Evolutionary conservation across 2,888 invertebrate species (phyloP), one percentile per base, ranked within the genome.

Genomic region (Adela reaumurella): DNA sequence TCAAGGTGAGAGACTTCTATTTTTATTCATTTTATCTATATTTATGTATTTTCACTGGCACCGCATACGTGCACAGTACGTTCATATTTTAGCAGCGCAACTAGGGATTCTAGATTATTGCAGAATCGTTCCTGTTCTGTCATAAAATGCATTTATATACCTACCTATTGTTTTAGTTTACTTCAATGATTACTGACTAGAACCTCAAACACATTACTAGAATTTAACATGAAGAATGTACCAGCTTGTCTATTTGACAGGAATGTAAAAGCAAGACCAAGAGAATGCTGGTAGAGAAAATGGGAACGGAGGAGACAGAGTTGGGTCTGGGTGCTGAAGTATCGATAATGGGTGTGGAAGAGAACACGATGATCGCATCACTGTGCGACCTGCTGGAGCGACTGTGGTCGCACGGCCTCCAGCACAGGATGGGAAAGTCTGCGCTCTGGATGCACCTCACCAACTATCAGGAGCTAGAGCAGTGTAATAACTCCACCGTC

Each of bases 211-310:
- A n/a, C n/a, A n/a, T n/a, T n/a, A n/a, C n/a, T n/a, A n/a, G n/a
- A n/a, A n/a, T 24, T 24, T 24, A 24, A 24, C 24, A 8, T 24
- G 24, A n/a, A n/a, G n/a, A n/a, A n/a, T 24, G 24, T 24, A 24
- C 8, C 24, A 6, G 24, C 8, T 4, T 24, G 24, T 24, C 24
- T 24, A 8, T 24, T 8, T 24, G 24, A 43, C 57, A 93, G 92
- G 94, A 94, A 68, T 92, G 92, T 59, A 94, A 94, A 77, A 87
- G 88, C 47, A 92, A 97, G 84, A 99, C 98, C 1, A 99, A 99
- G 76, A 83, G 97, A 56, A 97, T 99, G 96, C 80, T 99, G 29
- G 87, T 99, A n/a, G 97, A 97, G 63, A 99, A 99, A 80, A 92
- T 99, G 90, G 98, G 98, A 1, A 90, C 89, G 3, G 99, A 99